phyloP scores from a whole-genome alignment of 2,113 vertebrate genomes.

The Prionailurus bengalensis region DNA sequence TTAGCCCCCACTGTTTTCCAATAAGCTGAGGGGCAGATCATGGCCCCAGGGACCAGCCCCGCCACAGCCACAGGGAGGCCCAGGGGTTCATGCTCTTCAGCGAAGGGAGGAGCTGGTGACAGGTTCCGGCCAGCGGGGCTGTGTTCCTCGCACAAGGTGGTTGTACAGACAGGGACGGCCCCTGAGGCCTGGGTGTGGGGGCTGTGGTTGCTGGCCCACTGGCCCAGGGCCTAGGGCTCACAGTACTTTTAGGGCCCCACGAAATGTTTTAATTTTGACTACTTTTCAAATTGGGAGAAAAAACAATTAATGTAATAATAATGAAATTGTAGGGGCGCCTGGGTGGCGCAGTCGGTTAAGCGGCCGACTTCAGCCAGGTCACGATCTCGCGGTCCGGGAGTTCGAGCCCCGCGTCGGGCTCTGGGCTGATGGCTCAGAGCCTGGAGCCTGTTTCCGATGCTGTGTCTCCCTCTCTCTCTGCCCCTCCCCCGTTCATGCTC shows the following conservation, averaged over 20 bases:
- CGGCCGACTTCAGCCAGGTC: no score
- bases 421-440: no score
- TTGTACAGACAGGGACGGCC: rapidly evolving
- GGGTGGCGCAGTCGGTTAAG: no score
- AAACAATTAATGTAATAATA: neutral
- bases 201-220: neutral
- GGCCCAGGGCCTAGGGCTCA: neutral
- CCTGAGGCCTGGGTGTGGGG: neutral
- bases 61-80: neutral
- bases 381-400: no score
- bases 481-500: no score
- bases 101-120: neutral
- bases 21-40: neutral
- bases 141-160: neutral
- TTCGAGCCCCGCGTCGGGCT: no score
- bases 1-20: neutral
- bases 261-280: neutral
- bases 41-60: neutral
- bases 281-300: constrained; percentile 1
- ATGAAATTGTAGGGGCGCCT: neutral
- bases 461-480: no score
- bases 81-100: neutral
- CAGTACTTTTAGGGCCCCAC: neutral
- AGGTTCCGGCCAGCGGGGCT: neutral
- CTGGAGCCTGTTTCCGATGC: no score